phyloP scores from a whole-genome alignment of 2,797 vertebrate species.

The Acipenser oxyrinchus region DNA sequence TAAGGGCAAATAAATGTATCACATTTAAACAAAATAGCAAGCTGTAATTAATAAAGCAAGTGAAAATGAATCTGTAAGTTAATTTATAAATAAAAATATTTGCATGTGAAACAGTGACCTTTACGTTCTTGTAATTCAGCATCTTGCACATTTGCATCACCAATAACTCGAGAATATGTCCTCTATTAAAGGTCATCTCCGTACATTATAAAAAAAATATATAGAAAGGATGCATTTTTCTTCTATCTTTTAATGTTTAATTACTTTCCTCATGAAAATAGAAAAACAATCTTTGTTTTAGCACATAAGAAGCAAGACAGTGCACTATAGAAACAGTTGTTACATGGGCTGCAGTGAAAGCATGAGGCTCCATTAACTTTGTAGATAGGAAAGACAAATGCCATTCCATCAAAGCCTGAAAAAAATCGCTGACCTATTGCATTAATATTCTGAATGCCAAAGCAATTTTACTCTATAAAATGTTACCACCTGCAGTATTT shows the following conservation, averaged over 20 bases:
- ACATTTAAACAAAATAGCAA: neutral
- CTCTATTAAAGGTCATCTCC: constrained; percentile 10
- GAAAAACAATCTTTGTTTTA: too few species aligned
- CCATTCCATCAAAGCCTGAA: too few species aligned
- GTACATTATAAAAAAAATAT: constrained; percentile 8
- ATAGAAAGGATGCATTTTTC: constrained; percentile 4
- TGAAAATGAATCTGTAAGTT: neutral
- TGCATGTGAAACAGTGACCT: constrained; percentile 3
- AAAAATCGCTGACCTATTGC: too few species aligned
- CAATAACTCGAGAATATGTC: constrained; percentile 1
- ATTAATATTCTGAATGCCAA: too few species aligned
- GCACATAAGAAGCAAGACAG: too few species aligned
- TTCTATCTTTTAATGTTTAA: constrained; percentile 2
- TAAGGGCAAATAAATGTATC: neutral
- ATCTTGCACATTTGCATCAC: constrained; percentile 1
- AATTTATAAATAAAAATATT: neutral
- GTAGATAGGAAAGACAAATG: too few species aligned
- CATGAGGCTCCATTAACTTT: too few species aligned
- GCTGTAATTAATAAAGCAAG: too few species aligned
- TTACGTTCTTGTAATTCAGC: constrained; percentile 5
- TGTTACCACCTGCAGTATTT: too few species aligned
- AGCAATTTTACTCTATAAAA: too few species aligned
- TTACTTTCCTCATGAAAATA: neutral
- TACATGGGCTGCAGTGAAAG: too few species aligned
- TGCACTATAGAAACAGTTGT: too few species aligned